These are phyloP conservation scores for Cyanistes caeruleus DNA, from an alignment of 2,113 vertebrate species.

Conservation along the genomic window DNA sequence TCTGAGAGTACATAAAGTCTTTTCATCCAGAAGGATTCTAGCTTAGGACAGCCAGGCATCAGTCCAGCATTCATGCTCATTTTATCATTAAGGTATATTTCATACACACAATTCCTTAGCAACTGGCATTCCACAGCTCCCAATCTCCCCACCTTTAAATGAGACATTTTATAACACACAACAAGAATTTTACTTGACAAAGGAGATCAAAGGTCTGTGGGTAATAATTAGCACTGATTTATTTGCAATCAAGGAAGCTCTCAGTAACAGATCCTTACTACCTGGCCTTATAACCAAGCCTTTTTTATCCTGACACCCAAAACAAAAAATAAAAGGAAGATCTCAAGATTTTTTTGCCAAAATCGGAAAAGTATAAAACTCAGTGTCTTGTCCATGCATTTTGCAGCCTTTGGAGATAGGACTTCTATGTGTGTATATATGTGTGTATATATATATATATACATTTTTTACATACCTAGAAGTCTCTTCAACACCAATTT, in stretches of 20 bases:
- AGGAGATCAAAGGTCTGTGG: neutral
- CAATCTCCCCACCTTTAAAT: neutral
- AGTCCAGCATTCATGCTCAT: neutral
- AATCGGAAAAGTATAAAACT: neutral
- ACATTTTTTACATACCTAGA: neutral
- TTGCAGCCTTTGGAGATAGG: neutral
- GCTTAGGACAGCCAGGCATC: neutral
- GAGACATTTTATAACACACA: neutral
- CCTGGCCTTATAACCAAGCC: neutral
- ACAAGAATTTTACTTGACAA: neutral
- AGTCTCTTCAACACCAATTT: neutral
- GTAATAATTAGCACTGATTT: neutral
- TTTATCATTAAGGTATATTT: neutral
- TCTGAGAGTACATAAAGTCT: neutral
- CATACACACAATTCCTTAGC: neutral
- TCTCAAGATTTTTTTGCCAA: neutral
- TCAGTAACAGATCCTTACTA: neutral
- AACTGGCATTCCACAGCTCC: neutral
- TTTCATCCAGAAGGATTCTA: neutral
- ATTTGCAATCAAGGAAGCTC: neutral
- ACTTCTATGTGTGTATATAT: fast-evolving
- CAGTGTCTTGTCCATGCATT: neutral
- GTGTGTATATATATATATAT: fast-evolving
- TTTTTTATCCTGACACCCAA: neutral
- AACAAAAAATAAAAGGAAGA: neutral